phyloP scores from a whole-genome alignment of 2,888 invertebrate genomes.

The Diogma glabrata region DNA sequence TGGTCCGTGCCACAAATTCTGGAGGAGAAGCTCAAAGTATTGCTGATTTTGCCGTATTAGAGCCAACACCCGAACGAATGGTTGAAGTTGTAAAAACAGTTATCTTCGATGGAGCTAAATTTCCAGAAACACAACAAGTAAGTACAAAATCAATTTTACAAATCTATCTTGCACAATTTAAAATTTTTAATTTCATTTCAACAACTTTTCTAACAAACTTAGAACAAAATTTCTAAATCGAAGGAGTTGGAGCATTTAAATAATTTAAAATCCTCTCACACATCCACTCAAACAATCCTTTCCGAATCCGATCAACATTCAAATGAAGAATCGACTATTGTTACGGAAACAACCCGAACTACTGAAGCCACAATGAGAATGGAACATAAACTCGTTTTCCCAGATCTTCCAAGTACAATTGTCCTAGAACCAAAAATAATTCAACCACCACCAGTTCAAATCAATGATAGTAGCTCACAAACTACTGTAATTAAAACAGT shows the following conservation, averaged over 20 bases:
- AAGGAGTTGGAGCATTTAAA: constrained; percentile 7
- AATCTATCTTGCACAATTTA: neutral
- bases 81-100: constrained; percentile 55
- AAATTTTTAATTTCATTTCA: neutral
- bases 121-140: constrained; percentile 34
- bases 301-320: constrained; percentile 31
- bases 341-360: constrained; percentile 37
- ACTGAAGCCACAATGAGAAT: constrained; percentile 38
- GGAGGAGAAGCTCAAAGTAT: constrained; percentile 75
- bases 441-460: constrained; percentile 13
- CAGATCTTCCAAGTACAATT: constrained; percentile 23
- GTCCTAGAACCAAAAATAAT: no score
- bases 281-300: neutral
- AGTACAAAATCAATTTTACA: neutral
- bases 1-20: constrained; percentile 59
- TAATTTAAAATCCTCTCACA: constrained; percentile 6
- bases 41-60: constrained; percentile 63
- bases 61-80: constrained; percentile 55
- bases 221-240: constrained; percentile 1
- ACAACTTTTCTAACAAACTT: constrained; percentile 2
- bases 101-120: constrained; percentile 44
- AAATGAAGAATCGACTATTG: constrained; percentile 35
- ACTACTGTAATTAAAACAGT: constrained; percentile 12
- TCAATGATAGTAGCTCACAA: constrained; percentile 18
- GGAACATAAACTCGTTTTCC: constrained; percentile 35